Evolutionary conservation across 64 coral and sea anemone genomes (phyloP).

Genomic region (Acropora yongei): DNA sequence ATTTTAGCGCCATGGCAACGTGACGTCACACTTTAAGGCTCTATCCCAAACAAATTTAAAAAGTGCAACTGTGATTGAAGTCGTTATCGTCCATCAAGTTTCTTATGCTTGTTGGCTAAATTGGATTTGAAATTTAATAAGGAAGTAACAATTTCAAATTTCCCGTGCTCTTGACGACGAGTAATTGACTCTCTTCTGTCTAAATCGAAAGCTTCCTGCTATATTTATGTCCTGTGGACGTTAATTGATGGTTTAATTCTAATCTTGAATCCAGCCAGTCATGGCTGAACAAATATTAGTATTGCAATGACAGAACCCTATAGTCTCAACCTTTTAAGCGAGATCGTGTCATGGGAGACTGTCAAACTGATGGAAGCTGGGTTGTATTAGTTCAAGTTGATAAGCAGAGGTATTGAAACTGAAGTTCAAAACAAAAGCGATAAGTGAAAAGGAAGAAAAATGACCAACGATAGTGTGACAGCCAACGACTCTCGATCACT

Average conservation of each 20-base stretch:
- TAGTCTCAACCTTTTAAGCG: background rate
- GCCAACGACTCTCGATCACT: background rate
- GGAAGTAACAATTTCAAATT: too few relatives aligned
- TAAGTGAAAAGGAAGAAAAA: background rate
- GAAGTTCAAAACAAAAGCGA: background rate
- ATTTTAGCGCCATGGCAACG: too few relatives aligned
- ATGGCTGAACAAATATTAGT: constrained; percentile 11
- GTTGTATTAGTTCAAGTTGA: background rate
- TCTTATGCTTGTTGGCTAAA: too few relatives aligned
- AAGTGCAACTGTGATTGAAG: too few relatives aligned
- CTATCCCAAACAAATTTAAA: too few relatives aligned
- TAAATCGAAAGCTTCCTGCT: too few relatives aligned
- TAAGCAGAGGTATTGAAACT: too few relatives aligned
- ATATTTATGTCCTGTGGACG: background rate
- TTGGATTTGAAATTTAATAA: too few relatives aligned
- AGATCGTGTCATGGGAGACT: background rate
- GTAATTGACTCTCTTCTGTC: too few relatives aligned
- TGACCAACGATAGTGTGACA: background rate
- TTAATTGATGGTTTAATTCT: background rate
- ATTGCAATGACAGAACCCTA: background rate
- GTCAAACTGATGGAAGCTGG: background rate
- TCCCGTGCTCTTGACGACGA: too few relatives aligned
- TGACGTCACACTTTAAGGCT: too few relatives aligned
- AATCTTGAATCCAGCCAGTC: background rate
- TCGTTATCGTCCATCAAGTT: too few relatives aligned